Evolutionary conservation across 2,797 vertebrate genomes (phyloP).

Genomic region (Bradypodion ventrale): DNA sequence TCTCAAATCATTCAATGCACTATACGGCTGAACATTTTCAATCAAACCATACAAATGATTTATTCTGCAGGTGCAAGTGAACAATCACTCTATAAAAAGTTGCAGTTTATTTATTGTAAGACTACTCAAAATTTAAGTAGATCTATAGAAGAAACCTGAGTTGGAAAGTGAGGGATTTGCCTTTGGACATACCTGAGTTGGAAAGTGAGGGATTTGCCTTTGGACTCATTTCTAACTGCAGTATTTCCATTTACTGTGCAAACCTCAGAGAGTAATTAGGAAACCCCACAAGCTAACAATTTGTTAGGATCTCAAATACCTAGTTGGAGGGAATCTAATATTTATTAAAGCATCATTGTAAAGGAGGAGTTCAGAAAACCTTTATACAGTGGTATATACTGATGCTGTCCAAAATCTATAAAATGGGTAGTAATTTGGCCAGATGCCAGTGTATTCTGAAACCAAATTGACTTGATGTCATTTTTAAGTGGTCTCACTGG

Average conservation of each 20-base stretch:
- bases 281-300: not conserved
- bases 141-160: not conserved
- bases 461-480: not conserved
- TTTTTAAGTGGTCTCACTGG: not conserved
- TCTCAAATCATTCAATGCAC: not conserved
- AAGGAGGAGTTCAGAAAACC: not conserved
- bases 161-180: not conserved
- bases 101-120: not conserved
- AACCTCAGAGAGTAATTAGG: not conserved
- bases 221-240: not conserved
- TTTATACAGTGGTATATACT: too few species aligned
- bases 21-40: not conserved
- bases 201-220: not conserved
- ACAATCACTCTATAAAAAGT: not conserved
- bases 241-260: constrained; percentile 8
- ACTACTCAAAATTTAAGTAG: constrained; percentile 1
- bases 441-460: not conserved
- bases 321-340: not conserved
- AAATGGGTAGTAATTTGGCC: not conserved
- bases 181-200: too few species aligned
- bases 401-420: not conserved
- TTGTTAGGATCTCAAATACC: not conserved
- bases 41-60: not conserved
- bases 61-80: constrained; percentile 12
- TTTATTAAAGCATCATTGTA: not conserved